Conservation (phyloP, 2,888 invertebrate species). For the Harpalus rufipes region DNA sequence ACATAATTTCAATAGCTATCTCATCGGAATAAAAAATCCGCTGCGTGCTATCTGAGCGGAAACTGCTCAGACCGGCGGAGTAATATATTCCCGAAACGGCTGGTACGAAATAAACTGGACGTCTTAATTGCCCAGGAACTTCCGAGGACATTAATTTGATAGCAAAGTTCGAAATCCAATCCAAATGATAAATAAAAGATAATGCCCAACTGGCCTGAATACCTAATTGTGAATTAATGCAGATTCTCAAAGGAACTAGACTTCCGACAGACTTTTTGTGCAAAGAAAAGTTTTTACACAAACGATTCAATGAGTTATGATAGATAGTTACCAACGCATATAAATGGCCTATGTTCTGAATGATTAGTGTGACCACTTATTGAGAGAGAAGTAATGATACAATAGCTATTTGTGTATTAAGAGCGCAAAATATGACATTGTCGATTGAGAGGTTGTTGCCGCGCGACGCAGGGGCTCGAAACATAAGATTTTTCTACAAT, state of each 20-base stretch:
- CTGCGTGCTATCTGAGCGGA: constrained; percentile 31
- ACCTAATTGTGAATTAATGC: constrained; percentile 58
- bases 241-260: constrained; percentile 40
- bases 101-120: constrained; percentile 57
- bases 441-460: too few relatives aligned
- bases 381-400: too few relatives aligned
- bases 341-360: too few relatives aligned
- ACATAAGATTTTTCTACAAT: too few relatives aligned
- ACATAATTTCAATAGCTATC: constrained; percentile 42
- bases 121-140: constrained; percentile 56
- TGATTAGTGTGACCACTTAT: too few relatives aligned
- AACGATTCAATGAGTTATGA: background rate
- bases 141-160: constrained; percentile 55
- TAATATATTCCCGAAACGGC: constrained; percentile 55
- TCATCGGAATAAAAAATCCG: constrained; percentile 29
- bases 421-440: too few relatives aligned
- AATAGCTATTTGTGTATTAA: too few relatives aligned
- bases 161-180: constrained; percentile 57
- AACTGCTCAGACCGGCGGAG: constrained; percentile 35
- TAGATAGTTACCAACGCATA: background rate
- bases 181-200: constrained; percentile 59
- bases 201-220: constrained; percentile 50
- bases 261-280: constrained; percentile 27
- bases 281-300: constrained; percentile 17
- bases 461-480: too few relatives aligned